phyloP scores from a whole-genome alignment of 2,113 vertebrate genomes.

The Megaleporinus macrocephalus region DNA sequence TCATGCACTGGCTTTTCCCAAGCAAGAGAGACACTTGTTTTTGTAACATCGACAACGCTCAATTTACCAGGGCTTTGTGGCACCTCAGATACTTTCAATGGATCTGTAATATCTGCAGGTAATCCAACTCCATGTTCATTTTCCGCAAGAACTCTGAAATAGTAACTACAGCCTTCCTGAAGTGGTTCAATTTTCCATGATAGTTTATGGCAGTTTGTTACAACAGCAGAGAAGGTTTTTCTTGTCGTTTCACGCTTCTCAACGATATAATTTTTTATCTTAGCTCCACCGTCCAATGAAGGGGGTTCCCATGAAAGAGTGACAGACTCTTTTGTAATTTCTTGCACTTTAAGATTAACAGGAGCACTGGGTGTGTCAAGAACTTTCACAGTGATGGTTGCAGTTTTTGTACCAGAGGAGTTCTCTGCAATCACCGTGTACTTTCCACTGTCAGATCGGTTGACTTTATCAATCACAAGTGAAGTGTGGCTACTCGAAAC shows the following conservation, averaged over 20 bases:
- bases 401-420: slow-evolving; percentile 90
- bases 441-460: slow-evolving; percentile 93
- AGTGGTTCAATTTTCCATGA: slow-evolving; percentile 93
- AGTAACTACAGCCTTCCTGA: slow-evolving; percentile 96
- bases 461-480: slow-evolving; percentile 93
- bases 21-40: slow-evolving; percentile 91
- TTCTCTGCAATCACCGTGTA: slow-evolving; percentile 92
- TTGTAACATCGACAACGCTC: slow-evolving; percentile 92
- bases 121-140: slow-evolving; percentile 93
- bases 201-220: slow-evolving; percentile 93
- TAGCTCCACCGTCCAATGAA: slow-evolving; percentile 91
- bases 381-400: slow-evolving; percentile 91
- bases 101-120: slow-evolving; percentile 86
- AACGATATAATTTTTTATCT: slow-evolving; percentile 96
- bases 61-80: slow-evolving; percentile 94
- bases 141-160: slow-evolving; percentile 92
- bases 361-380: slow-evolving; percentile 95
- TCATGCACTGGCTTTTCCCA: slow-evolving; percentile 98
- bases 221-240: slow-evolving; percentile 93
- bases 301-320: slow-evolving; percentile 94
- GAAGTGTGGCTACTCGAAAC: slow-evolving; percentile 91
- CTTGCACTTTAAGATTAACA: slow-evolving; percentile 88
- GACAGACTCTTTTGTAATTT: slow-evolving; percentile 93
- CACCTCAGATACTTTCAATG: slow-evolving; percentile 95
- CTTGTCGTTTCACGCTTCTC: slow-evolving; percentile 98